These are phyloP conservation scores for Ectemnius lituratus DNA, from an alignment of 2,888 invertebrate genomes.

Conservation along the genomic window DNA sequence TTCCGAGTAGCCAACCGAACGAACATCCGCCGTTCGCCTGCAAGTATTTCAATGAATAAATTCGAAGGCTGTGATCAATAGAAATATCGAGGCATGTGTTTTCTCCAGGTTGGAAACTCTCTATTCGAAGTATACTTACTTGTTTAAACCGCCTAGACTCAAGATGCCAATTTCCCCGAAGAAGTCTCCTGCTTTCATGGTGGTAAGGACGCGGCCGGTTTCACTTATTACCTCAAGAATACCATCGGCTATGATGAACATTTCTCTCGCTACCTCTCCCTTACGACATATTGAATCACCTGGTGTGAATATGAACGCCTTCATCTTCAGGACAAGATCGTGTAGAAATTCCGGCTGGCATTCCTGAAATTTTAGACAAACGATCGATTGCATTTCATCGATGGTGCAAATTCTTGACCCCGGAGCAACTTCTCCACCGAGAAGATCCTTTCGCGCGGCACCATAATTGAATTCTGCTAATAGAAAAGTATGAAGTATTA, in stretches of 20 bases:
- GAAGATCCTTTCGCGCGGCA: too few relatives aligned
- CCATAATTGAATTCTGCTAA: too few relatives aligned
- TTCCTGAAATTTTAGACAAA: constrained; percentile 82
- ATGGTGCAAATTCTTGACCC: background rate
- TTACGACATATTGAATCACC: constrained; percentile 98
- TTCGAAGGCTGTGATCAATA: background rate
- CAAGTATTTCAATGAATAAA: background rate
- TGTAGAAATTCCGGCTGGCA: constrained; percentile 98
- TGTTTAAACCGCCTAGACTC: constrained; percentile 96
- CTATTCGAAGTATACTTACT: constrained; percentile 81
- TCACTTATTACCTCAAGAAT: constrained; percentile 97
- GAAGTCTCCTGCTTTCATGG: constrained; percentile 98
- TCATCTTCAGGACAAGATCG: constrained; percentile 98
- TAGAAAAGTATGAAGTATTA: too few relatives aligned
- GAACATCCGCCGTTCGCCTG: constrained; percentile 96
- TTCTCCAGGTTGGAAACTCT: too few relatives aligned
- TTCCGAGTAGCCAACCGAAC: constrained; percentile 97
- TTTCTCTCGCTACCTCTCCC: constrained; percentile 96
- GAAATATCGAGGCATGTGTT: background rate
- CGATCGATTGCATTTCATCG: background rate
- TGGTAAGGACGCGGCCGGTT: constrained; percentile 93
- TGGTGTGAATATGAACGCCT: constrained; percentile 98
- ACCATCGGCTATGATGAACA: constrained; percentile 99
- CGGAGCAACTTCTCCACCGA: too few relatives aligned
- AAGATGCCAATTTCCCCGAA: constrained; percentile 98